Base-by-base conservation (phyloP, 2,113 vertebrate species). In the Cyprinodon tularosa region DNA sequence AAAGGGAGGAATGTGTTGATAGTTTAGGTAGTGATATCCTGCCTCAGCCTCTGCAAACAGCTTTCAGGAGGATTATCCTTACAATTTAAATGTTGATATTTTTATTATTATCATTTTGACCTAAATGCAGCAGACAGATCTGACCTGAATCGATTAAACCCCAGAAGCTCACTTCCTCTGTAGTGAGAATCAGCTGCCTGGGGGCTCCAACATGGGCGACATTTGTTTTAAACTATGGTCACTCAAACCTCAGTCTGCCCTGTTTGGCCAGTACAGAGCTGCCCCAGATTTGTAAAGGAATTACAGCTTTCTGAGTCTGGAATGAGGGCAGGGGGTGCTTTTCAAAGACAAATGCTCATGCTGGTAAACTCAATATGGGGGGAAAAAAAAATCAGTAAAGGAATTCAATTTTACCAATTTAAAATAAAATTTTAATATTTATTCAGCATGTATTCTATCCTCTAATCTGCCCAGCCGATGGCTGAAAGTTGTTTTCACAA, bases 91-190 rank as follows among this genome's bases (percentile, higher is more conserved):
- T 64, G 65, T 39, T 60, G 69, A 63, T 10, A 37, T 62, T 62
- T 40, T 70, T 47, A 29, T 29, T 29, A 29, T 29, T 40, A 38
- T 62, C 12, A 70, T 53, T 80, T 74, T 90, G 84, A 86, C 81
- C 85, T 62, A 70, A 81, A 90, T 88, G 68, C 66, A 76, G 68
- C 64, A 22, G 90, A 87, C 86, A 77, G 48, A 40, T 71, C 59
- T 88, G 88, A 91, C 88, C 84, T 82, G 68, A 66, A 87, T 82
- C 9, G 11, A 80, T 82, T 75, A 57, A 15, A 36, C 42, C 79
- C 50, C 76, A 60, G 37, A 60, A 62, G 59, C 77, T 78, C 73
- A 81, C 82, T 71, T 89, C 86, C 86, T 81, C 38, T 8, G 3
- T 64, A 22, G 74, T 48, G 47, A 60, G 73, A 88, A 84, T 67